Evolutionary conservation across 2,888 invertebrate species (phyloP).

Genomic region (Drosophila tripunctata): DNA sequence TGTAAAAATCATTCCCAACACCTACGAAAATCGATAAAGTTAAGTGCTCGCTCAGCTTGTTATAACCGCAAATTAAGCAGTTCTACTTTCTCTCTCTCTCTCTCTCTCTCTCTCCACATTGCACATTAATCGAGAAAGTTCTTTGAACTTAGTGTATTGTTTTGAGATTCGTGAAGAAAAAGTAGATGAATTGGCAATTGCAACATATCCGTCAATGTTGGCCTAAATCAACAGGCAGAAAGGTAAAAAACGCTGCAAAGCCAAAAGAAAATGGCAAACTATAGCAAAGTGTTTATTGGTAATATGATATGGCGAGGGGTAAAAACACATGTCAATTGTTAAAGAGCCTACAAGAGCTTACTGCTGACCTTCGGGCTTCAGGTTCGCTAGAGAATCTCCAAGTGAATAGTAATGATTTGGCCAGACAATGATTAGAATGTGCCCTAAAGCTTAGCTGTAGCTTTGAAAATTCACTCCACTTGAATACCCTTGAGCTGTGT

Average conservation of each 20-base stretch:
- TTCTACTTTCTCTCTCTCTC: slow-evolving; percentile 1
- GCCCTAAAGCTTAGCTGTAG: not conserved
- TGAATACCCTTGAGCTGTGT: slow-evolving; percentile 17
- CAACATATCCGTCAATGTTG: slow-evolving; percentile 51
- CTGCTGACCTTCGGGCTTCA: slow-evolving; percentile 50
- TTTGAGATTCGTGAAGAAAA: not conserved
- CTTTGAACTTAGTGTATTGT: slow-evolving; percentile 38
- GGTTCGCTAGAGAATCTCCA: slow-evolving; percentile 17
- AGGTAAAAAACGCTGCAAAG: slow-evolving; percentile 20
- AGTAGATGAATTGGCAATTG: slow-evolving; percentile 30
- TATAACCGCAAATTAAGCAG: slow-evolving; percentile 15
- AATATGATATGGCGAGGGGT: slow-evolving; percentile 42
- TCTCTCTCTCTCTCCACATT: not conserved
- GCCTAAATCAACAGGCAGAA: slow-evolving; percentile 34
- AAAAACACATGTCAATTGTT: slow-evolving; percentile 18
- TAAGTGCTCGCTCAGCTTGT: slow-evolving; percentile 35
- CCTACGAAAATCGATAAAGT: slow-evolving; percentile 29
- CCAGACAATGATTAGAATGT: not conserved
- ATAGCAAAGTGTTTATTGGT: slow-evolving; percentile 25
- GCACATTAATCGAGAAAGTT: slow-evolving; percentile 22
- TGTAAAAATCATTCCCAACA: slow-evolving; percentile 16
- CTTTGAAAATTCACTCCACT: not conserved
- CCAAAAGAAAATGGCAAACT: slow-evolving; percentile 9
- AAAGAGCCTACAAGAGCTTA: slow-evolving; percentile 17
- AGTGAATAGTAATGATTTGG: slow-evolving; percentile 14